Percentiles rank a stretch among this genome's conserved stretches.
Conservation (phyloP, 2,113 vertebrate species). For the Zosterops borbonicus region DNA sequence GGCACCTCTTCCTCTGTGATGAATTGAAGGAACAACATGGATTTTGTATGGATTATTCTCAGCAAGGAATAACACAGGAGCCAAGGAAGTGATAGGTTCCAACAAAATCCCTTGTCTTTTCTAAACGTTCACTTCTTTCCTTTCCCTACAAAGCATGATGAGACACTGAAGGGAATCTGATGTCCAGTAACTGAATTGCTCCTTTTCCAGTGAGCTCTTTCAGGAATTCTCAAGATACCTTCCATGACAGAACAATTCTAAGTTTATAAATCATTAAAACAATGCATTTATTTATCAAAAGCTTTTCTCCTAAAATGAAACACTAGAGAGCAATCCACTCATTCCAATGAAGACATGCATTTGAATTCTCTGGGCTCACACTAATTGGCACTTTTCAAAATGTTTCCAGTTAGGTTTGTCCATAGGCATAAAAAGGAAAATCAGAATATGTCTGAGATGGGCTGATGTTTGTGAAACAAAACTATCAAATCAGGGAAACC, state of each 20-base stretch:
- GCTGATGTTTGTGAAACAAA: constrained; percentile 48
- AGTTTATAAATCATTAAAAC: constrained; percentile 43
- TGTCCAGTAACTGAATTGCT: neutral
- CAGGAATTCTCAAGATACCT: neutral
- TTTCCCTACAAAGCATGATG: neutral
- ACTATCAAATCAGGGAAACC: constrained; percentile 7
- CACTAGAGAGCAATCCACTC: constrained; percentile 27
- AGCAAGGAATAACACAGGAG: neutral
- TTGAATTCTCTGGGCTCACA: constrained; percentile 7
- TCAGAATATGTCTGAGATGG: constrained; percentile 20
- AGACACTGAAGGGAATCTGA: neutral
- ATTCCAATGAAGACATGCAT: neutral
- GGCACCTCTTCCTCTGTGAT: neutral
- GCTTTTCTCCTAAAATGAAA: constrained; percentile 29
- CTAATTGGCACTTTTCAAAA: constrained; percentile 50
- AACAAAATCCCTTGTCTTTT: neutral
- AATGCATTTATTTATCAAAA: constrained; percentile 52
- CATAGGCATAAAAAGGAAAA: constrained; percentile 32
- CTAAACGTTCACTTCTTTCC: neutral
- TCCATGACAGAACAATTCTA: neutral
- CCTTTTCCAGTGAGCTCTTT: neutral
- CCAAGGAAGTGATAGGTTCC: neutral
- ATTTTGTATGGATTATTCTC: neutral
- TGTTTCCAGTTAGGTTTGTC: constrained; percentile 37
- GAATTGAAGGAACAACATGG: neutral